Percentiles rank a stretch among this genome's conserved stretches.
These are phyloP conservation scores for rabbit (Oryctolagus cuniculus) DNA, from an alignment of 2,113 vertebrate genomes.

Conservation along the genomic window DNA sequence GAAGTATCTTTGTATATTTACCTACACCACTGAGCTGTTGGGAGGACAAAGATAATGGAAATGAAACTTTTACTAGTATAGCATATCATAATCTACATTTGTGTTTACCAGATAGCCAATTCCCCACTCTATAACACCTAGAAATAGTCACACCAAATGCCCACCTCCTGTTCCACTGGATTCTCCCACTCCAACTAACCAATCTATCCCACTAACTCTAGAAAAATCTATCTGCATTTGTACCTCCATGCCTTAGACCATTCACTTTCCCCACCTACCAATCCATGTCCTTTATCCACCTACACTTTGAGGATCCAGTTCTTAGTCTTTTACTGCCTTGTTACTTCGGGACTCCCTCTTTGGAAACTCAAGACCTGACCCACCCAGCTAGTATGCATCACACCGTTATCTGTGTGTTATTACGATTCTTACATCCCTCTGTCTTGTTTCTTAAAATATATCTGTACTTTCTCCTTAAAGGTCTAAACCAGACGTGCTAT, in stretches of 20 bases:
- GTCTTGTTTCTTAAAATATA: slow-evolving; percentile 13
- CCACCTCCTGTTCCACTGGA: not conserved
- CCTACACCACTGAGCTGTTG: not conserved
- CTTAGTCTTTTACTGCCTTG: slow-evolving; percentile 34
- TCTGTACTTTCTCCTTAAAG: not conserved
- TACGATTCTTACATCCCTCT: not conserved
- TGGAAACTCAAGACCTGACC: not conserved
- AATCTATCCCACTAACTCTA: slow-evolving; percentile 11
- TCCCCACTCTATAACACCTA: not conserved
- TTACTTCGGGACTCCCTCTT: not conserved
- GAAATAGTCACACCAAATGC: slow-evolving; percentile 18
- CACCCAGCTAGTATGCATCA: not conserved
- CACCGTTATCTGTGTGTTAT: slow-evolving; percentile 24
- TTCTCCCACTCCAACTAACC: slow-evolving; percentile 4
- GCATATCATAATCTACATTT: slow-evolving; percentile 11
- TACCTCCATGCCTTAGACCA: not conserved
- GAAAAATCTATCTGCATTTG: not conserved
- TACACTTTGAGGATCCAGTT: slow-evolving; percentile 7
- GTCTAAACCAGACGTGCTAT: not conserved
- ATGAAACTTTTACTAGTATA: slow-evolving; percentile 36
- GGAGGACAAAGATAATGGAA: slow-evolving; percentile 41
- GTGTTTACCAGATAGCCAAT: not conserved
- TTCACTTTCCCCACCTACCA: not conserved
- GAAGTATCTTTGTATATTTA: not conserved
- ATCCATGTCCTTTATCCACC: not conserved